Evolutionary conservation across 2,113 vertebrate genomes (phyloP).

Genomic region (Serinus canaria): DNA sequence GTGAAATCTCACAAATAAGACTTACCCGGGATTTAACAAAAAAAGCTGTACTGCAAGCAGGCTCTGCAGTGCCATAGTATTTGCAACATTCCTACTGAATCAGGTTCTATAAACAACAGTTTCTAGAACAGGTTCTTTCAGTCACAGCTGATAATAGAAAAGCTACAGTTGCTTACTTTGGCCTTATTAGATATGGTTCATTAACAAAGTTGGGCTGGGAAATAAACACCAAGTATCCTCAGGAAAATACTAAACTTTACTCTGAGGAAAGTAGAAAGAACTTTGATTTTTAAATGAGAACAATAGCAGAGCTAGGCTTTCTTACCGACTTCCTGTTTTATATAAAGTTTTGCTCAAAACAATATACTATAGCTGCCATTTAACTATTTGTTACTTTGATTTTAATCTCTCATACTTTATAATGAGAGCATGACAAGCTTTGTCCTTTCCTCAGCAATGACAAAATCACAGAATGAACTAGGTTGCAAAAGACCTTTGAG

Average conservation of each 20-base stretch:
- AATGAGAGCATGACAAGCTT: neutral
- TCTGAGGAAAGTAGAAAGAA: neutral
- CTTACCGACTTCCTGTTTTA: neutral
- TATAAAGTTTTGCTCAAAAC: neutral
- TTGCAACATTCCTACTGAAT: neutral
- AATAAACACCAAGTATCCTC: neutral
- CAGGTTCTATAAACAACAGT: neutral
- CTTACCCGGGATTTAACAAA: neutral
- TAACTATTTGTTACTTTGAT: neutral
- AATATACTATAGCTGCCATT: neutral
- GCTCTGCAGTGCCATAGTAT: neutral
- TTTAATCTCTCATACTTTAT: neutral
- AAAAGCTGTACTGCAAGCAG: neutral
- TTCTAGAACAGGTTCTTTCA: neutral
- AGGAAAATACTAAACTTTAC: neutral
- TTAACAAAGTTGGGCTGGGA: neutral
- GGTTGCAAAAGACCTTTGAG: neutral
- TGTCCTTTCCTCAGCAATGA: neutral
- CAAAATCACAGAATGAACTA: no score
- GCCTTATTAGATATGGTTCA: neutral
- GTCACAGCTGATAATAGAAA: neutral
- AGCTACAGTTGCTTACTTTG: neutral
- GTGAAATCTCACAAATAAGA: neutral
- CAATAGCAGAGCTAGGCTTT: neutral
- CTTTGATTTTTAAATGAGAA: neutral